These are phyloP conservation scores for Hyphantria cunea DNA, from an alignment of 1,140 invertebrate species.

Conservation along the genomic window DNA sequence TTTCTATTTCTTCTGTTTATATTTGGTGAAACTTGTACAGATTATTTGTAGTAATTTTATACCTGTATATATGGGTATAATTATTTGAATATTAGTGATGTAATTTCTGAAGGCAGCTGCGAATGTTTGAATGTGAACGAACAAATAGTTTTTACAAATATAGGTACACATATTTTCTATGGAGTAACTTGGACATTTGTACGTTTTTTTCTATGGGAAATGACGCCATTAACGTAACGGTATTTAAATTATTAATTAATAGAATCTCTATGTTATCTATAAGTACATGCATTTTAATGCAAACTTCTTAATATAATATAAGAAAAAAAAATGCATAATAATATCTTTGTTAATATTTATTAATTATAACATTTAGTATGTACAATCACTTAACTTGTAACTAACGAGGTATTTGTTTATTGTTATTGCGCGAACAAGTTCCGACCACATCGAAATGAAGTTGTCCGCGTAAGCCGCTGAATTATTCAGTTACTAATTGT, in stretches of 20 bases:
- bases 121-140: neutral
- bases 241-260: constrained; percentile 29
- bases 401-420: constrained; percentile 62
- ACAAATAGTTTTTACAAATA: neutral
- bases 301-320: constrained; percentile 32
- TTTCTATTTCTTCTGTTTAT: neutral
- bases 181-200: constrained; percentile 2
- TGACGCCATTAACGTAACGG: constrained; percentile 16
- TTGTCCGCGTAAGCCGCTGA: constrained; percentile 44
- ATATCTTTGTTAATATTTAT: constrained; percentile 78
- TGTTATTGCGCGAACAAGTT: constrained; percentile 54
- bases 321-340: constrained; percentile 55
- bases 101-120: neutral
- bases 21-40: neutral
- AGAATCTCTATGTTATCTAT: constrained; percentile 28
- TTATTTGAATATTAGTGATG: neutral
- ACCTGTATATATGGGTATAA: neutral
- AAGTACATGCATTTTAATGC: constrained; percentile 39
- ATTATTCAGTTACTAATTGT: constrained; percentile 75
- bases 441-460: constrained; percentile 14
- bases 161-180: too few species aligned
- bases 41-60: neutral
- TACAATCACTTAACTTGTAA: constrained; percentile 65
- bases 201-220: constrained; percentile 5
- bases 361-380: constrained; percentile 59